Percentiles rank a stretch among this genome's conserved stretches.
Conservation (phyloP, 2,888 invertebrate species). For the Temnothorax ravouxi region DNA sequence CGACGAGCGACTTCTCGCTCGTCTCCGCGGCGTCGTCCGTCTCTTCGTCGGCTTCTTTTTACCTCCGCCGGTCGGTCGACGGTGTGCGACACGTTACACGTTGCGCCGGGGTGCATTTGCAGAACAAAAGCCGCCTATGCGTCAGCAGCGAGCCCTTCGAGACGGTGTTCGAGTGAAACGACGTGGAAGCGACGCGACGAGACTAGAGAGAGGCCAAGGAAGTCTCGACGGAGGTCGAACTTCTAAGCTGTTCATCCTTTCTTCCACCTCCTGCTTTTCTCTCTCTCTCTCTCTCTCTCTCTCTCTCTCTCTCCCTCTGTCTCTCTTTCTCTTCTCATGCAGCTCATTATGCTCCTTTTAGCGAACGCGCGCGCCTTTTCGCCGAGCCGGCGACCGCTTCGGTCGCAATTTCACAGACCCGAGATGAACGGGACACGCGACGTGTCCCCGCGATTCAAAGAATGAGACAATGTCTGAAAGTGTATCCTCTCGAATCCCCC, state of each 20-base stretch:
- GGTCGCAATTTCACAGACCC: constrained; percentile 10
- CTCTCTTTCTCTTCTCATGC: neutral
- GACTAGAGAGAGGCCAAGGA: constrained; percentile 32
- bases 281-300: too few relatives aligned
- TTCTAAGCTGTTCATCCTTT: constrained; percentile 48
- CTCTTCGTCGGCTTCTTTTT: constrained; percentile 1
- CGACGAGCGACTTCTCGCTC: constrained; percentile 47
- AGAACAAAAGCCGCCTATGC: constrained; percentile 61
- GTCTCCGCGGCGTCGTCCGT: constrained; percentile 54
- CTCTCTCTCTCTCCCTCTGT: neutral
- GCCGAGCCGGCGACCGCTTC: constrained; percentile 1
- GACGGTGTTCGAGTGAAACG: constrained; percentile 50
- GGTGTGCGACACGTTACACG: constrained; percentile 12
- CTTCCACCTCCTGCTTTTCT: constrained; percentile 40
- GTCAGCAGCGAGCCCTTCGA: constrained; percentile 54
- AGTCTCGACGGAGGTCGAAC: constrained; percentile 36
- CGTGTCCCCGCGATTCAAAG: neutral
- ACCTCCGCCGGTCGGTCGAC: neutral
- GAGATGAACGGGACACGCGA: constrained; percentile 20
- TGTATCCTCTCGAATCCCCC: neutral
- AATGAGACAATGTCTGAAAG: neutral
- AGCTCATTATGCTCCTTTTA: constrained; percentile 32
- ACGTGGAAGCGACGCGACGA: constrained; percentile 57
- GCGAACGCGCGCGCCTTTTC: constrained; percentile 20
- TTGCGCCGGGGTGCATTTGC: constrained; percentile 50